phyloP scores from a whole-genome alignment of 2,797 vertebrate species.

The Mormyrus proboscirostris region DNA sequence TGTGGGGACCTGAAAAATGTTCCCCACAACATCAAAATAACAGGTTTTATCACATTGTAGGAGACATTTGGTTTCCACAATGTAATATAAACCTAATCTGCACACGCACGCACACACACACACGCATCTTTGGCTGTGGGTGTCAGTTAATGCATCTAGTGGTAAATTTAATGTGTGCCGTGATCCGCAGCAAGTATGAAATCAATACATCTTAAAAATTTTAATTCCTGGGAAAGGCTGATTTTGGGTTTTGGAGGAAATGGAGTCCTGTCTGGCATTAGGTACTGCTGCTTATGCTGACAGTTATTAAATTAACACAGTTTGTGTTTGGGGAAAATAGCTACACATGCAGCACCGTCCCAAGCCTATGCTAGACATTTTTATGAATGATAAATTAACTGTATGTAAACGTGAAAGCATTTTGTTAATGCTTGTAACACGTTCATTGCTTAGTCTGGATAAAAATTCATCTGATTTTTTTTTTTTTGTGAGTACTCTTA shows the following conservation, averaged over 20 bases:
- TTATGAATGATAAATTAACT: not conserved
- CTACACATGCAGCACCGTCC: not conserved
- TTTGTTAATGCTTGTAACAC: not conserved
- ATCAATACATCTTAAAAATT: constrained; percentile 5
- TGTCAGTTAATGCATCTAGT: not conserved
- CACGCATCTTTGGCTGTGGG: not conserved
- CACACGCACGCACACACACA: not conserved
- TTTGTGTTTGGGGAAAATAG: not conserved
- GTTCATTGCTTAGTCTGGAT: not conserved
- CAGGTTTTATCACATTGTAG: not conserved
- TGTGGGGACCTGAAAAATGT: not conserved
- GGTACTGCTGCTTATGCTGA: not conserved
- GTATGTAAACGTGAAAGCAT: not conserved
- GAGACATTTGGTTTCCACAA: not conserved
- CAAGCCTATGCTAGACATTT: not conserved
- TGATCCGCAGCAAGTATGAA: not conserved
- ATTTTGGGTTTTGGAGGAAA: not conserved
- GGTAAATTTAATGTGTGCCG: not conserved
- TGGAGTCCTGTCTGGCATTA: not conserved
- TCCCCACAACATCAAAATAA: not conserved
- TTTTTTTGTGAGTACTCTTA: not conserved
- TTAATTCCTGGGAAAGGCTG: not conserved
- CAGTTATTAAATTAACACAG: not conserved
- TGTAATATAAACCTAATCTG: not conserved
- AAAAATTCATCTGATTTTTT: not conserved